Percentiles rank a stretch among this genome's conserved stretches.
phyloP scores from a whole-genome alignment of 2,888 invertebrate genomes.

The Macrostomum cliftonense region DNA sequence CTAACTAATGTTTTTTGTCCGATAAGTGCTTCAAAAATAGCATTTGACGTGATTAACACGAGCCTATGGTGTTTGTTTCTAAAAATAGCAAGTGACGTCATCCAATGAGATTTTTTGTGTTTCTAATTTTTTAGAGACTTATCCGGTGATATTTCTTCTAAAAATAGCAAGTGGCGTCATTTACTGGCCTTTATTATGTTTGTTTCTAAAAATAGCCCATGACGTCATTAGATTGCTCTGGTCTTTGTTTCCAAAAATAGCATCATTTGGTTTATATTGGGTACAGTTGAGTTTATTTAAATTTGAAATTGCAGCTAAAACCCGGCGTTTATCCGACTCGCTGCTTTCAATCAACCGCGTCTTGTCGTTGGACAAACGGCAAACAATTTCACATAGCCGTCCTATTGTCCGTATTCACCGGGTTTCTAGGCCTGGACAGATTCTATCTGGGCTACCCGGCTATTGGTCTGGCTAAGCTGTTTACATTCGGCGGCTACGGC shows the following conservation, averaged over 20 bases:
- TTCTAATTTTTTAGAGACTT: too few species aligned
- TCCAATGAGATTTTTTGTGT: too few species aligned
- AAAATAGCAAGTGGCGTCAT: not conserved
- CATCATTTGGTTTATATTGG: too few species aligned
- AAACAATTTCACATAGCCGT: conserved; percentile 77
- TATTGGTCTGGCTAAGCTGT: conserved; percentile 75
- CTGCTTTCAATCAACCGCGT: not conserved
- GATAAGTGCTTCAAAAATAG: too few species aligned
- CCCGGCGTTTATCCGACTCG: not conserved
- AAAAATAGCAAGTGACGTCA: too few species aligned
- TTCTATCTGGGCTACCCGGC: conserved; percentile 97
- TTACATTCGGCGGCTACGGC: conserved; percentile 87
- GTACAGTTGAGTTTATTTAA: too few species aligned
- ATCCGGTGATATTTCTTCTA: not conserved
- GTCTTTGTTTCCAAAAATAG: too few species aligned
- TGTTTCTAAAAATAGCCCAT: not conserved
- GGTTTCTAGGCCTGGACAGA: conserved; percentile 89
- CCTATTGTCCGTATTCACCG: conserved; percentile 78
- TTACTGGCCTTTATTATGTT: not conserved
- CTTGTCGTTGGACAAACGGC: conserved; percentile 53
- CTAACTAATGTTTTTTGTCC: too few species aligned
- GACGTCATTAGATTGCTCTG: too few species aligned
- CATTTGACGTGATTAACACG: too few species aligned
- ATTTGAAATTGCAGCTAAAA: not conserved
- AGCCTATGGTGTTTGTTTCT: too few species aligned